Percentiles rank a stretch among this genome's conserved stretches.
These are phyloP conservation scores for Alectura lathami DNA, from an alignment of 2,113 vertebrate species.

Conservation along the genomic window DNA sequence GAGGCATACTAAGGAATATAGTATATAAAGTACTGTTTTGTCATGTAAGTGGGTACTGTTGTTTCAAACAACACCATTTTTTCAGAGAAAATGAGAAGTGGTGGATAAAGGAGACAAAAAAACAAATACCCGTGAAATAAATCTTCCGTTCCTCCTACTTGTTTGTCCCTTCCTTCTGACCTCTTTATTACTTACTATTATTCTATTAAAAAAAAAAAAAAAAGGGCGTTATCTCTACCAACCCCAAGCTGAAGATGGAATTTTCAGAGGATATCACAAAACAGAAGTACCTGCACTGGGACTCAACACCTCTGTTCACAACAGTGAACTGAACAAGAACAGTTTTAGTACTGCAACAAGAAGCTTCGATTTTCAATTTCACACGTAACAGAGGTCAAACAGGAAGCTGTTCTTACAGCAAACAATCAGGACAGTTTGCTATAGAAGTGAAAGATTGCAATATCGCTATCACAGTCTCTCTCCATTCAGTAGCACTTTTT, in stretches of 20 bases:
- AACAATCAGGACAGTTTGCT: not conserved
- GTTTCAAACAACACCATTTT: not conserved
- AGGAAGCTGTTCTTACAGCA: not conserved
- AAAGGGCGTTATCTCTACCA: not conserved
- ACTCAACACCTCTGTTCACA: not conserved
- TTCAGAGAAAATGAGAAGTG: not conserved
- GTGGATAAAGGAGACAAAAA: not conserved
- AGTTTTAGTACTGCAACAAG: not conserved
- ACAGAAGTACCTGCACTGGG: not conserved
- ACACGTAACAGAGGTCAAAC: not conserved
- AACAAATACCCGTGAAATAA: accelerated
- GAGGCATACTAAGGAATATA: not conserved
- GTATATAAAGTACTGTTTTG: not conserved
- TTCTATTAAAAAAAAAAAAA: not conserved
- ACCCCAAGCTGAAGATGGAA: not conserved
- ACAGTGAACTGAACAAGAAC: not conserved
- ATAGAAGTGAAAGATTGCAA: not conserved
- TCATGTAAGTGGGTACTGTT: not conserved
- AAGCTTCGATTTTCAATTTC: not conserved
- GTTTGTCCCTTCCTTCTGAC: not conserved
- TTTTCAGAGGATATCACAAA: not conserved
- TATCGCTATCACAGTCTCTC: not conserved
- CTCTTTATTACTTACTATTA: not conserved
- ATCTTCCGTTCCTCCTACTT: not conserved
- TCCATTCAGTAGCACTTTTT: not conserved